phyloP scores from a whole-genome alignment of 2,888 invertebrate species.

The Parnassius orleans region DNA sequence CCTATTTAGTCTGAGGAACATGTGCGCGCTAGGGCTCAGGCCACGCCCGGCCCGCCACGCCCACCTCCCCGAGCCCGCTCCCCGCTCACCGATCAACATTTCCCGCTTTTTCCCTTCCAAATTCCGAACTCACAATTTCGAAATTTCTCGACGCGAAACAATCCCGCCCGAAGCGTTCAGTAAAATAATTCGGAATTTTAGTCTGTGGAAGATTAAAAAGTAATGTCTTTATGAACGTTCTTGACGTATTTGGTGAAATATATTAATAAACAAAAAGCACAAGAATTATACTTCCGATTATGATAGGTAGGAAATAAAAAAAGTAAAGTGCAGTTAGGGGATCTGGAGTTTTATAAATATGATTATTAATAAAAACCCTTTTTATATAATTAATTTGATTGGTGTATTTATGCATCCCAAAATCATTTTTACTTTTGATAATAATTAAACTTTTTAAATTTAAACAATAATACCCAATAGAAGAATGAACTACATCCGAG shows the following conservation, averaged over 20 bases:
- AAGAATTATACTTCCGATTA: background rate
- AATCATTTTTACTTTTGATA: too few relatives aligned
- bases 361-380: too few relatives aligned
- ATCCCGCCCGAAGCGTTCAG: conserved; percentile 44
- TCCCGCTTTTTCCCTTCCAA: conserved; percentile 57
- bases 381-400: too few relatives aligned
- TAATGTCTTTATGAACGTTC: conserved; percentile 25
- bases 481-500: conserved; percentile 30
- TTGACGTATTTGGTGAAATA: conserved; percentile 12
- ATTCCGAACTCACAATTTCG: conserved; percentile 61
- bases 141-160: conserved; percentile 60
- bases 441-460: background rate
- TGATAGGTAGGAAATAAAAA: background rate
- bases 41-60: conserved; percentile 53
- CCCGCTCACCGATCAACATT: conserved; percentile 42
- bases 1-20: conserved; percentile 35
- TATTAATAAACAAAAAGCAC: conserved; percentile 1
- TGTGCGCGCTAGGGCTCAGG: conserved; percentile 37
- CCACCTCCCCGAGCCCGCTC: conserved; percentile 49
- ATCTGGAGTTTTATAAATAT: too few relatives aligned
- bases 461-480: conserved; percentile 21
- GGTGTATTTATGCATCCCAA: too few relatives aligned
- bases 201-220: conserved; percentile 13
- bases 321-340: too few relatives aligned
- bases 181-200: conserved; percentile 19